Evolutionary conservation across 2,113 vertebrate species (phyloP).

Genomic region (Neopipo cinnamomea): DNA sequence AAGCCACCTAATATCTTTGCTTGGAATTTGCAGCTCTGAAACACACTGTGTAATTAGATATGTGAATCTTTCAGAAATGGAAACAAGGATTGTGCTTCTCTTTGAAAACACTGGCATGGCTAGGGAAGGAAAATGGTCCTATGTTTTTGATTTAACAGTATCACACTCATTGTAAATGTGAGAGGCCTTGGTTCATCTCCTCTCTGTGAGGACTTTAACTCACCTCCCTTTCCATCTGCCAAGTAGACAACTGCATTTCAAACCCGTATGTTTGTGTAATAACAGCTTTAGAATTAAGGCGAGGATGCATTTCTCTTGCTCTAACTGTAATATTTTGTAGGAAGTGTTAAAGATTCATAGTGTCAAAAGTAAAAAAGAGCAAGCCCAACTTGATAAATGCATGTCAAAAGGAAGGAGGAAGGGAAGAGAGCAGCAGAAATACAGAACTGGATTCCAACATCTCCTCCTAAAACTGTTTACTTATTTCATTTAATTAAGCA

Average conservation of each 20-base stretch:
- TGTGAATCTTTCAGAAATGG: not conserved
- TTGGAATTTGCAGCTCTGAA: not conserved
- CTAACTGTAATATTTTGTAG: not conserved
- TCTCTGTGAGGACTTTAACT: not conserved
- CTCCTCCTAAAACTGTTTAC: not conserved
- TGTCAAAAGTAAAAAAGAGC: not conserved
- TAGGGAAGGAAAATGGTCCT: not conserved
- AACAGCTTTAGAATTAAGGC: not conserved
- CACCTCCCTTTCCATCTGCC: not conserved
- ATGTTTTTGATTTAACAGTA: not conserved
- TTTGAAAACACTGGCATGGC: not conserved
- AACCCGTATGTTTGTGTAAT: not conserved
- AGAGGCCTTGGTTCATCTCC: not conserved
- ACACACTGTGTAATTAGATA: not conserved
- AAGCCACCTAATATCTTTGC: not conserved
- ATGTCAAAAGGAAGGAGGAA: not conserved
- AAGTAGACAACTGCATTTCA: not conserved
- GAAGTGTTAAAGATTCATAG: not conserved
- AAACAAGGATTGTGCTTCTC: not conserved
- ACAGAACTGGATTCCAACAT: not conserved
- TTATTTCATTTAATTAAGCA: not conserved
- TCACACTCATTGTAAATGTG: not conserved
- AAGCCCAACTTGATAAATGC: fast-evolving
- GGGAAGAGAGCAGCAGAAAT: not conserved
- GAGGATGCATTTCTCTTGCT: not conserved